Percentiles rank a stretch among this genome's conserved stretches.
Evolutionary conservation across 2,113 vertebrate genomes (phyloP).

Genomic region (Callocephalon fimbriatum): DNA sequence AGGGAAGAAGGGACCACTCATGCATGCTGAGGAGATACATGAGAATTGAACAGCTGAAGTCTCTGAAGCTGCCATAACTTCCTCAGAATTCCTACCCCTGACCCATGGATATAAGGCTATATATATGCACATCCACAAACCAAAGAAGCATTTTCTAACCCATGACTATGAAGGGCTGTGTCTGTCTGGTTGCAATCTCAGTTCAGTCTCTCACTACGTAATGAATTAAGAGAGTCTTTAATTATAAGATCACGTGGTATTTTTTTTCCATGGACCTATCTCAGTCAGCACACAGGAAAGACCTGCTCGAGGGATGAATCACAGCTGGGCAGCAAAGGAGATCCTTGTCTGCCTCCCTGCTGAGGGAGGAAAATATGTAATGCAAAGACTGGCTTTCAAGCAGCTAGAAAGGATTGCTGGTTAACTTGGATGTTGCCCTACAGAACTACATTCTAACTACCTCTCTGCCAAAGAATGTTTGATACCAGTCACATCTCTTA

Average conservation of each 20-base stretch:
- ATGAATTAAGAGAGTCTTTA: slow-evolving; percentile 56
- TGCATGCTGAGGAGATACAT: neutral
- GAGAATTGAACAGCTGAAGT: neutral
- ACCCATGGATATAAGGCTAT: neutral
- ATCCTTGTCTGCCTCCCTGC: neutral
- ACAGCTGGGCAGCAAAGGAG: slow-evolving; percentile 34
- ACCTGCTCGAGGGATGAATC: slow-evolving; percentile 63
- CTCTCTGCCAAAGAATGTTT: neutral
- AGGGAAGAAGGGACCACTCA: neutral
- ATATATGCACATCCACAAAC: neutral
- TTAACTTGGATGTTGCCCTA: neutral
- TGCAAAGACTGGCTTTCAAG: neutral
- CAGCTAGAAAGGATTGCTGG: neutral
- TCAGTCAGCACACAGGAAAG: slow-evolving; percentile 61
- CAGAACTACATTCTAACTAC: neutral
- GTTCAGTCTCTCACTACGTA: neutral
- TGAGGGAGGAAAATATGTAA: neutral
- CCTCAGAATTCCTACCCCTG: neutral
- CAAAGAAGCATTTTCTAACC: neutral
- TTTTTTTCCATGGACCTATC: slow-evolving; percentile 51
- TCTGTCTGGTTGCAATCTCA: slow-evolving; percentile 33
- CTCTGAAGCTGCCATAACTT: neutral
- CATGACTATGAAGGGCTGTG: neutral
- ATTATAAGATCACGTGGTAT: slow-evolving; percentile 47
- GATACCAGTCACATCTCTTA: neutral